A percentile compares a stretch with the other conserved stretches of the same genome.
Conservation (phyloP, 2,113 vertebrate genomes). For the Hypocryptadius cinnamomeus region DNA sequence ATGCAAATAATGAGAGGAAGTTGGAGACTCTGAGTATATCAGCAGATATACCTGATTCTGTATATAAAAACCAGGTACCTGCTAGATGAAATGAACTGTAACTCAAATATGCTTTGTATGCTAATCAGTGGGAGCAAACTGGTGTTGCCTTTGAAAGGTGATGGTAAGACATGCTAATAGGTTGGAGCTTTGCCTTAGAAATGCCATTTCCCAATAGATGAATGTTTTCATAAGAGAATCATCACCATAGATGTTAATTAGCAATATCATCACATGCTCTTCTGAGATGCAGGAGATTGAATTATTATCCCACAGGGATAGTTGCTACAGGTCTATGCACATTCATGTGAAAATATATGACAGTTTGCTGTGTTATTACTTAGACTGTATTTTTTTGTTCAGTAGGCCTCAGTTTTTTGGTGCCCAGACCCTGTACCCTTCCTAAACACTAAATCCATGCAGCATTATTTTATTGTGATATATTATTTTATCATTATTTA, state of each 20-base stretch:
- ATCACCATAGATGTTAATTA: constrained; percentile 2
- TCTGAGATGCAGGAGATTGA: not conserved
- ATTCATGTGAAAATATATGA: not conserved
- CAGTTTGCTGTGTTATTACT: not conserved
- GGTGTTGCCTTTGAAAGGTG: not conserved
- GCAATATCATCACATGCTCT: not conserved
- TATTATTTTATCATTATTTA: not conserved
- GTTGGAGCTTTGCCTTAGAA: not conserved
- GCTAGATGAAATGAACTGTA: not conserved
- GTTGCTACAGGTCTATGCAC: not conserved
- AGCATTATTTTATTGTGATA: not conserved
- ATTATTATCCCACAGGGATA: not conserved
- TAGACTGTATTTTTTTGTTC: not conserved
- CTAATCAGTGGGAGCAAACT: not conserved
- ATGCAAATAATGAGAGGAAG: not conserved
- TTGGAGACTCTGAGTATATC: not conserved
- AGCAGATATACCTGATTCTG: not conserved
- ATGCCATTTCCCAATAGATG: not conserved
- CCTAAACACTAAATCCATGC: not conserved
- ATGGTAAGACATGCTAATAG: not conserved
- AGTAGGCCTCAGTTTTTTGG: not conserved
- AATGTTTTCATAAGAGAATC: not conserved
- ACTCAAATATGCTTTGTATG: not conserved
- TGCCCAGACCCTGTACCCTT: not conserved
- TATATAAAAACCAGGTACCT: not conserved